Conservation (phyloP, 2,888 invertebrate genomes). For the Drepanosiphum platanoidis region DNA sequence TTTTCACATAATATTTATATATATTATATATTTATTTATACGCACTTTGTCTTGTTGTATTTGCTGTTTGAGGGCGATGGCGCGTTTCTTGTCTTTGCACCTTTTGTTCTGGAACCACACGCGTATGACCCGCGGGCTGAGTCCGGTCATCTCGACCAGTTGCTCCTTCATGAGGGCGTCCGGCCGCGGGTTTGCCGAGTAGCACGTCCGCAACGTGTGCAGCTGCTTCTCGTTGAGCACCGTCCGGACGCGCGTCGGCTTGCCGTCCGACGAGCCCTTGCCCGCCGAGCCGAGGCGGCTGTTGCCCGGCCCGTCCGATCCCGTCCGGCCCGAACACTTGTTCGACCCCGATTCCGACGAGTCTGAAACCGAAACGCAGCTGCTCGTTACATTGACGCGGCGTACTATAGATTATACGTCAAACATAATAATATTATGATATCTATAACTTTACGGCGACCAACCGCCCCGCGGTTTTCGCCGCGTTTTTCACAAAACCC, state of each 20-base stretch:
- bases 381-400: constrained; percentile 8
- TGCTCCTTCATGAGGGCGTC: constrained; percentile 99
- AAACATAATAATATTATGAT: too few relatives aligned
- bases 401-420: too few relatives aligned
- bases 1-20: too few relatives aligned
- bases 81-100: constrained; percentile 97
- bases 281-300: constrained; percentile 60
- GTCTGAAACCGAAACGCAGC: constrained; percentile 73
- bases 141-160: constrained; percentile 97
- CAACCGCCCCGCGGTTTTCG: too few relatives aligned
- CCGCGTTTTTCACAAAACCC: too few relatives aligned
- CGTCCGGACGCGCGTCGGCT: constrained; percentile 97
- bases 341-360: constrained; percentile 92
- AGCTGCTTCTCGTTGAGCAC: constrained; percentile 99
- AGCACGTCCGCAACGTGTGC: constrained; percentile 96
- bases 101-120: constrained; percentile 99
- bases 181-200: constrained; percentile 96
- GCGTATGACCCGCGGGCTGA: constrained; percentile 96
- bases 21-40: neutral
- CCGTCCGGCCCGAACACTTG: constrained; percentile 75
- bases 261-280: constrained; percentile 76
- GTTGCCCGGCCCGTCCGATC: constrained; percentile 66
- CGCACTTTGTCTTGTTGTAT: constrained; percentile 97
- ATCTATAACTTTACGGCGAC: too few relatives aligned
- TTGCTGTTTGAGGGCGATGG: constrained; percentile 95